Evolutionary conservation across 2,888 invertebrate genomes (phyloP), one percentile per base, ranked within the genome.

Genomic region (Pristionchus fissidentatus): DNA sequence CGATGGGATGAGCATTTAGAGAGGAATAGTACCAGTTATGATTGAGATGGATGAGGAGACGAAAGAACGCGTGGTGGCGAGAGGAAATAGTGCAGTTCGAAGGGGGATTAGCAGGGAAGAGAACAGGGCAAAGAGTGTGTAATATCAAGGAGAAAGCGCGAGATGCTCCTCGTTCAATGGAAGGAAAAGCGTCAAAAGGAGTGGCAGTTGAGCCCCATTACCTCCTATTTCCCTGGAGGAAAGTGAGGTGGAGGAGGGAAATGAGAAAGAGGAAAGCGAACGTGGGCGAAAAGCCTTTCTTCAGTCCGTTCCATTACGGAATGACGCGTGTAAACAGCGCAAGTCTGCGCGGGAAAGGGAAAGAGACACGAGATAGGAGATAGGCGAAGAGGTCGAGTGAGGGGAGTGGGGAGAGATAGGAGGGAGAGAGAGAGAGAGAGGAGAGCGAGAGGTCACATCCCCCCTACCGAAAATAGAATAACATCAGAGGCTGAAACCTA

Each of bases 321-420:
- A 41, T 60, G 70, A 70, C 70, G 70, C 70, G 32, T 38, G 70
- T 70, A 70, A 70, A 70, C 41, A 70, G 70, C 70, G n/a, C 70
- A 70, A 70, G 70, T 70, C 70, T 43, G 70, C 38, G 5, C 62
- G 29, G 35, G 29, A 10, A 1, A 32, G 62, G 2, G 32, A 35
- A 38, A 66, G 62, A 66, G 62, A 35, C 35, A 66, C 70, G 43
- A 32, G 70, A 70, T 70, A 70, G 70, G 70, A 8, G n/a, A 41
- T 38, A 70, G 70, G 43, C 43, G 43, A n/a, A 70, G 22, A 22
- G 41, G 70, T 26, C 10, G 41, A 22, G 43, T 38, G 10, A 55
- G 32, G n/a, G 10, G 8, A 41, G 13, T 0, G 41, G 70, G 43
- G 1, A 26, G 70, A 26, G 38, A 1, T 22, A 38, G 38, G n/a